Evolutionary conservation across 2,113 vertebrate species (phyloP).

Genomic region (Campylomormyrus tamandua): DNA sequence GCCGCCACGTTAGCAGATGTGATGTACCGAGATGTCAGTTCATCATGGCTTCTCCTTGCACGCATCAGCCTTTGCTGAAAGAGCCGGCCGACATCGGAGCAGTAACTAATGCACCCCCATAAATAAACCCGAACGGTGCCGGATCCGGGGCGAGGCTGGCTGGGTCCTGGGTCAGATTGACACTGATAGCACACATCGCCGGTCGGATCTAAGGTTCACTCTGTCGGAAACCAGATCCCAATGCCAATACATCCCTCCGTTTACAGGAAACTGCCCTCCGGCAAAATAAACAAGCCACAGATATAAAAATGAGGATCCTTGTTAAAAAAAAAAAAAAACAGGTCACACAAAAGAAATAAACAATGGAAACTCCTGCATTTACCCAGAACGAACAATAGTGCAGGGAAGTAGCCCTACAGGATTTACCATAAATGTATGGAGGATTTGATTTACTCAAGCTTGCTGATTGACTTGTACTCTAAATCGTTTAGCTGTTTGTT

Average conservation of each 20-base stretch:
- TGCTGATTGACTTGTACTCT: background rate
- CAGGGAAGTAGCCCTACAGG: background rate
- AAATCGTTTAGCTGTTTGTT: background rate
- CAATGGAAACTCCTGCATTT: background rate
- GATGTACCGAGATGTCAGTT: background rate
- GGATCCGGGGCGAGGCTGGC: background rate
- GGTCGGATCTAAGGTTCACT: background rate
- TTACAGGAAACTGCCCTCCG: background rate
- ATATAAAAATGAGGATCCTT: background rate
- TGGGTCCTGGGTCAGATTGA: background rate
- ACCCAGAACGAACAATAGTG: background rate
- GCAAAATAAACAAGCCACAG: background rate
- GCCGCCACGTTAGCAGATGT: background rate
- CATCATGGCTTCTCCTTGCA: background rate
- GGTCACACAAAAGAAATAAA: background rate
- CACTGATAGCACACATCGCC: background rate
- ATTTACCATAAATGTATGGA: background rate
- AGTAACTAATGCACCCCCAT: background rate
- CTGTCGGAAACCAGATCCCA: background rate
- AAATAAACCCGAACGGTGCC: background rate
- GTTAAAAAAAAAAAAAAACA: background rate
- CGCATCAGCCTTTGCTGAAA: background rate
- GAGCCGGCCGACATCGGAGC: background rate
- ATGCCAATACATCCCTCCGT: background rate
- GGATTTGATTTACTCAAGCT: background rate